Conservation (phyloP, 2,888 invertebrate genomes). For the Aphodius sticticus region DNA sequence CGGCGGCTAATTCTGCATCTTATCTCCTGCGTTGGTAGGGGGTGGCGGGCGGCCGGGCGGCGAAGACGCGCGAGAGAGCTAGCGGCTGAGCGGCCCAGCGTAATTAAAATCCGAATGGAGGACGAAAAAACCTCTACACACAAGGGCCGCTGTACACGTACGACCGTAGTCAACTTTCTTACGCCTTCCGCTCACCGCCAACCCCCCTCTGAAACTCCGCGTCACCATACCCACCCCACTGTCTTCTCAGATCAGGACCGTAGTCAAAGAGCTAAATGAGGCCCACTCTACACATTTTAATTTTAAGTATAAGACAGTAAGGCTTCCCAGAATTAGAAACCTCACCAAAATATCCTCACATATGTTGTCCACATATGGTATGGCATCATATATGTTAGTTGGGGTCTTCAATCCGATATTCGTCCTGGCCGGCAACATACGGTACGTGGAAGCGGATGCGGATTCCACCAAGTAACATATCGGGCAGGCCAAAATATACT, state of each 20-base stretch:
- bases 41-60: conserved; percentile 26
- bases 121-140: conserved; percentile 55
- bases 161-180: conserved; percentile 60
- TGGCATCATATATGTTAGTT: no score
- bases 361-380: no score
- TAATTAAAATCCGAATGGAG: conserved; percentile 57
- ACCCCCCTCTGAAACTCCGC: conserved; percentile 39
- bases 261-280: not conserved
- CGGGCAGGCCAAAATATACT: no score
- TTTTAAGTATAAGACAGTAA: not conserved
- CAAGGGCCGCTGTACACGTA: conserved; percentile 60
- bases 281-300: not conserved
- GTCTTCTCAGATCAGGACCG: not conserved
- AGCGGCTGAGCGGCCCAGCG: conserved; percentile 51
- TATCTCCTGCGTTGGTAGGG: conserved; percentile 28
- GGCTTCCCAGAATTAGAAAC: no score
- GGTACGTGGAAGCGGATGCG: no score
- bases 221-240: not conserved
- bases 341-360: no score
- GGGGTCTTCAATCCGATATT: no score
- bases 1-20: conserved; percentile 36
- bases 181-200: conserved; percentile 48
- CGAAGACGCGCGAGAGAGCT: conserved; percentile 31
- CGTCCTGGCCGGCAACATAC: no score
- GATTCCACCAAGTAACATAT: no score